A percentile compares a stretch with the other conserved stretches of the same genome.
Evolutionary conservation across 2,888 invertebrate genomes (phyloP).

Genomic region (Corbicula japonica): DNA sequence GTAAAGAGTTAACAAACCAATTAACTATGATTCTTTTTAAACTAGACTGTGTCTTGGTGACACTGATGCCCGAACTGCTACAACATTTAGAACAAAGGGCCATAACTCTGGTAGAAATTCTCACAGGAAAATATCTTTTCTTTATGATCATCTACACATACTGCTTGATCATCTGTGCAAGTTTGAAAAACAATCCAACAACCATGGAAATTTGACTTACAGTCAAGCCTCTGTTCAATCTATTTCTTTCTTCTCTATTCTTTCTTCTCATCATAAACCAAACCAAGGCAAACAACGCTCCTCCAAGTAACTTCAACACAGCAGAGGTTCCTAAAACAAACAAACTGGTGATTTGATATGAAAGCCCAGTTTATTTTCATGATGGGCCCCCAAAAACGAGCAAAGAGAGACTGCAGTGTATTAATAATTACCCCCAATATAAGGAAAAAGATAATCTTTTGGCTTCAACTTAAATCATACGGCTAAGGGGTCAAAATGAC

Average conservation of each 20-base stretch:
- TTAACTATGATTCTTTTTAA: not conserved
- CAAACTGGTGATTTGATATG: not conserved
- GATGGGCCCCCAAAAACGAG: not conserved
- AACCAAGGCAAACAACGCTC: constrained; percentile 94
- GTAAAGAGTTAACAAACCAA: too few species aligned
- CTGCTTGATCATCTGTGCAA: not conserved
- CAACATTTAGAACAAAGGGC: not conserved
- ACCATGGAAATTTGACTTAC: constrained; percentile 52
- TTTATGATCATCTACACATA: not conserved
- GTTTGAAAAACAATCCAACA: not conserved
- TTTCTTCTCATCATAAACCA: constrained; percentile 95
- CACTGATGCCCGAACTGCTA: not conserved
- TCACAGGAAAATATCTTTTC: too few species aligned
- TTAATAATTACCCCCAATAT: not conserved
- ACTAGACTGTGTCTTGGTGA: not conserved
- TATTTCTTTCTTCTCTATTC: constrained; percentile 89
- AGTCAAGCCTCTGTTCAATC: constrained; percentile 47
- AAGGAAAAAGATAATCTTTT: not conserved
- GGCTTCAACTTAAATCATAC: not conserved
- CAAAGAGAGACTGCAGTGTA: not conserved
- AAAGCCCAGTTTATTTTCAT: not conserved
- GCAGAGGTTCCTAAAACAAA: constrained; percentile 91
- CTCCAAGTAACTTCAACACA: constrained; percentile 94
- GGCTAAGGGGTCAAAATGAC: not conserved
- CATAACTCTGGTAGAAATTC: not conserved